Conservation (phyloP, 92 coral and sea anemone genomes). For the Chrysogorgia sp. region DNA sequence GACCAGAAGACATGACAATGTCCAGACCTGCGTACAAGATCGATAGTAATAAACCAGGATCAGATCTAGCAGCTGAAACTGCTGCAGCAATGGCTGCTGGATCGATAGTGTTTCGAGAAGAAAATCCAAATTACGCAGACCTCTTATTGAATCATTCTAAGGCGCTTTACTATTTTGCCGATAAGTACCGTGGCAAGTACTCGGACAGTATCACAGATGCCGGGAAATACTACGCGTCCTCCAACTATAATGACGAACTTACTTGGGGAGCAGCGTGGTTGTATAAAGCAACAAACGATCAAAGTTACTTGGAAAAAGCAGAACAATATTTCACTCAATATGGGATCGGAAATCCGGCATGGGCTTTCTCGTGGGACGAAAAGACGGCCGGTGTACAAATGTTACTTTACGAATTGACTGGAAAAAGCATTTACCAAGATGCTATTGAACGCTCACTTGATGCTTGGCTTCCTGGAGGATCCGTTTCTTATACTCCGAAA, state of each 20-base stretch:
- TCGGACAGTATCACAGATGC: constrained; percentile 74
- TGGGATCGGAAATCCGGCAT: constrained; percentile 53
- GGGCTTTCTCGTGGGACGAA: constrained; percentile 85
- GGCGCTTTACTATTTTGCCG: constrained; percentile 78
- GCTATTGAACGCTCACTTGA: constrained; percentile 57
- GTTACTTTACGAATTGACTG: constrained; percentile 65
- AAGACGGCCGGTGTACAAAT: constrained; percentile 75
- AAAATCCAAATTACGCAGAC: constrained; percentile 59
- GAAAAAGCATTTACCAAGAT: constrained; percentile 52
- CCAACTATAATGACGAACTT: constrained; percentile 73
- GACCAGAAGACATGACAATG: constrained; percentile 95
- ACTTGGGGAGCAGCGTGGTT: constrained; percentile 96
- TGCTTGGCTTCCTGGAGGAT: constrained; percentile 74
- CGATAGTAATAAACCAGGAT: constrained; percentile 71
- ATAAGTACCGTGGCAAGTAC: constrained; percentile 73
- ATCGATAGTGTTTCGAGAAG: constrained; percentile 69
- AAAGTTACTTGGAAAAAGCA: constrained; percentile 64
- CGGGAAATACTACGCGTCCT: constrained; percentile 61
- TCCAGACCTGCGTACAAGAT: constrained; percentile 81
- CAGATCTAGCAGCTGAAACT: constrained; percentile 88
- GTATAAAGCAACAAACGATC: constrained; percentile 70
- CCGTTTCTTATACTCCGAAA: constrained; percentile 71
- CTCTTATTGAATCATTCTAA: constrained; percentile 69
- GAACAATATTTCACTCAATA: constrained; percentile 62
- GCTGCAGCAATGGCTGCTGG: constrained; percentile 93